Base-by-base conservation (phyloP, 1,140 invertebrate species). In the Sinonovacula constricta region DNA sequence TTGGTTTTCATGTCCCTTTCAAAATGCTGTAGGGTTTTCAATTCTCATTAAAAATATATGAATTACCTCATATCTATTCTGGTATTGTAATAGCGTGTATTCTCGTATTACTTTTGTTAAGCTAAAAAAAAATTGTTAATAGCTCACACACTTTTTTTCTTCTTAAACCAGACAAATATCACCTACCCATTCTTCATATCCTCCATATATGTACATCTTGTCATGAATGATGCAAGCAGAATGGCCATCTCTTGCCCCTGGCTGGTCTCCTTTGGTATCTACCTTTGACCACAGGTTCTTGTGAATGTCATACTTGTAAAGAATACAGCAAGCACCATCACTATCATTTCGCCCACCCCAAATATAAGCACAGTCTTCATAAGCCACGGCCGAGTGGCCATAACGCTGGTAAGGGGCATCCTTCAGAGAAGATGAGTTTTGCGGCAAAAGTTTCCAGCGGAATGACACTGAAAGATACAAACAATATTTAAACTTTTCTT, bases 151-250 rank as follows among this genome's bases (percentile, higher is more conserved):
- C n/a, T n/a, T n/a, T n/a, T n/a, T n/a, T n/a, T n/a, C n/a, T n/a
- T n/a, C n/a, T n/a, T n/a, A n/a, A n/a, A n/a, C n/a, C n/a, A n/a
- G n/a, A n/a, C n/a, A n/a, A n/a, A 78, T 36, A 60, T 63, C 24
- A 67, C 82, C 72, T 74, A 89, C 88, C 77, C 72, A 80, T 81
- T 90, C 90, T 80, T 90, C 89, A 86, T 90, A 97, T 5, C 97
- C 97, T 28, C 96, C 97, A 92, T 97, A 98, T 68, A 98, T 94
- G 85, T 94, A 97, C 96, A 98, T 98, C 83, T 93, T 93, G 84
- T 95, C 92, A 72, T 93, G 92, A 74, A 96, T 94, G 10, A 97
- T 91, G 88, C 96, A 96, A 2, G 96, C 96, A 18, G 96, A 95
- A 90, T 98, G 97, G 0, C 97, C 97, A 92, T 98, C 97, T 84